Evolutionary conservation across 37 sponge, comb jelly and placozoan genomes (phyloP), one percentile per base, ranked within the genome.

Genomic region (Spongilla lacustris): DNA sequence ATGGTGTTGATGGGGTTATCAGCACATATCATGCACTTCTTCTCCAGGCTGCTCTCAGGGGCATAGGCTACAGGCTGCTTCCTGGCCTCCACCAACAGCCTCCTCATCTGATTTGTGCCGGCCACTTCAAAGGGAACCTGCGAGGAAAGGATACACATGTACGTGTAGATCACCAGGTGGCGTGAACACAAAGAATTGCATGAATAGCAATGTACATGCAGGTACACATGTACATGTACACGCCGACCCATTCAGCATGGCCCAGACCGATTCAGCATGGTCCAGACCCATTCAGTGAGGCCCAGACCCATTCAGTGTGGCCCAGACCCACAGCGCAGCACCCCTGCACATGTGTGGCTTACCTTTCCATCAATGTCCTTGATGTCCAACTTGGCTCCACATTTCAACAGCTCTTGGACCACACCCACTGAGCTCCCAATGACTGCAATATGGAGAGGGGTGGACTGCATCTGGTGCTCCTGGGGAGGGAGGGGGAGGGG

Each of bases 101-200:
- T 89, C 5, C 93, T 80, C 89, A 92, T 92, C 58, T 90, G 86
- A 81, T 95, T 89, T 27, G 88, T 85, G 28, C 70, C 31, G 0
- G 96, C 96, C 30, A 95, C 91, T 34, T 95, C 96, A 92, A 88
- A 92, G 0, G 96, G 96, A 30, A 92, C 92, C 93, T 92, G 38
- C 12, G 13, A 23, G 66, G 32, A 68, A 31, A 24, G 58, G 4
- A 17, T 17, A 58, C 11, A 14, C 19, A 14, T 58, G 58, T 58
- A 14, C 11, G 58, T 58, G 19, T 58, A 46, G 4, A 46, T 4
- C 46, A 46, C 46, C 46, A 46, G 46, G 46, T 46, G 46, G 46
- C 8, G 46, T 8, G 46, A 4, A 46, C 46, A 46, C 46, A 46
- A 4, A 46, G 8, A 46, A 1, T 8, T 58, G 11, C 58, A 58